A percentile compares a stretch with the other conserved stretches of the same genome.
Evolutionary conservation across 2,888 invertebrate species (phyloP).

Genomic region (Drosophila testacea): DNA sequence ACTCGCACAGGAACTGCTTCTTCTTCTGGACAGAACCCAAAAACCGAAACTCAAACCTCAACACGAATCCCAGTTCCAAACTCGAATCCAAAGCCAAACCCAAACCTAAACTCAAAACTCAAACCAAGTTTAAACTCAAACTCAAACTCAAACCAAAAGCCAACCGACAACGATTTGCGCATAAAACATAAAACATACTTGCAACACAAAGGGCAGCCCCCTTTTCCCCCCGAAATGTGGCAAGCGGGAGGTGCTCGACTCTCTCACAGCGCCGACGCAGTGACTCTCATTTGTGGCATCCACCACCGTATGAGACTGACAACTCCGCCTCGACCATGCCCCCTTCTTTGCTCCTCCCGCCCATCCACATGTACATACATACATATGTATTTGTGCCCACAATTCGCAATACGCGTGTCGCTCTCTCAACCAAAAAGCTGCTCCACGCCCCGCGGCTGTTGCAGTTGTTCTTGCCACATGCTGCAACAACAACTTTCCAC

Average conservation of each 20-base stretch:
- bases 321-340: constrained; percentile 63
- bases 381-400: constrained; percentile 6
- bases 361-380: background rate
- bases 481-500: constrained; percentile 79
- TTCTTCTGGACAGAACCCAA: constrained; percentile 17
- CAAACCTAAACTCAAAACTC: constrained; percentile 7
- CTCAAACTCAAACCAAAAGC: constrained; percentile 15
- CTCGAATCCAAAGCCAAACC: constrained; percentile 2
- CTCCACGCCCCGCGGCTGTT: constrained; percentile 6
- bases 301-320: constrained; percentile 55
- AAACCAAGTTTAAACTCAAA: constrained; percentile 6
- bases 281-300: constrained; percentile 31
- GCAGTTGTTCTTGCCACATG: constrained; percentile 38
- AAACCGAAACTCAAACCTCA: background rate
- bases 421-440: constrained; percentile 58
- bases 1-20: constrained; percentile 4
- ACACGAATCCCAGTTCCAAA: background rate
- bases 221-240: constrained; percentile 6
- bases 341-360: constrained; percentile 10
- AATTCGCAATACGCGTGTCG: constrained; percentile 70
- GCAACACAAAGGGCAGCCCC: constrained; percentile 42
- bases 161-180: constrained; percentile 28
- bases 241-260: constrained; percentile 35
- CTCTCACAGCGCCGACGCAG: constrained; percentile 75
- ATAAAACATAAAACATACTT: constrained; percentile 53